Evolutionary conservation across 2,888 invertebrate genomes (phyloP).

Genomic region (Morinoia aosen): DNA sequence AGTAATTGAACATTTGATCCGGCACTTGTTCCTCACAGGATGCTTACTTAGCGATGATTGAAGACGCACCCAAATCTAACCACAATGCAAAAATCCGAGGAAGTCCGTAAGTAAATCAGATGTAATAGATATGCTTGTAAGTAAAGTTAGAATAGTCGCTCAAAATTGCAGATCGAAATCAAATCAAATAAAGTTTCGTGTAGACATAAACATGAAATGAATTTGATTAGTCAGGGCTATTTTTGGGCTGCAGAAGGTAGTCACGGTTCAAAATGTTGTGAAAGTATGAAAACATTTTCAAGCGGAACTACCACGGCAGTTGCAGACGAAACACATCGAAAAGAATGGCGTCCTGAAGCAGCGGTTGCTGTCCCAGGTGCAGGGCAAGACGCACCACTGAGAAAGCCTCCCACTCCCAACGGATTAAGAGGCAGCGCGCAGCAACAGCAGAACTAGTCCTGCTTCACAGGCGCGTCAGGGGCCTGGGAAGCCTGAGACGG

Average conservation of each 20-base stretch:
- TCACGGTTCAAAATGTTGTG: background rate
- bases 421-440: background rate
- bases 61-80: background rate
- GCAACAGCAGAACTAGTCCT: background rate
- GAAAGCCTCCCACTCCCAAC: background rate
- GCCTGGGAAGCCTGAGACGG: background rate
- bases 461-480: background rate
- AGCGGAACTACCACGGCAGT: background rate
- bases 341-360: background rate
- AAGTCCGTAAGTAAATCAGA: background rate
- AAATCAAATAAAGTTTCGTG: background rate
- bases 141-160: background rate
- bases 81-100: background rate
- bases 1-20: background rate
- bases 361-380: background rate
- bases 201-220: background rate
- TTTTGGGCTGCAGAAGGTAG: background rate
- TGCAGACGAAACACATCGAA: background rate
- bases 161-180: background rate
- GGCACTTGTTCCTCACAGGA: background rate
- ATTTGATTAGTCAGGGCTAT: background rate
- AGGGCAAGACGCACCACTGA: background rate
- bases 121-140: background rate
- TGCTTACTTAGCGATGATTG: background rate
- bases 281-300: background rate